Evolutionary conservation across 1,140 invertebrate species (phyloP), one percentile per base, ranked within the genome.

Genomic region (Hyles vespertilio): DNA sequence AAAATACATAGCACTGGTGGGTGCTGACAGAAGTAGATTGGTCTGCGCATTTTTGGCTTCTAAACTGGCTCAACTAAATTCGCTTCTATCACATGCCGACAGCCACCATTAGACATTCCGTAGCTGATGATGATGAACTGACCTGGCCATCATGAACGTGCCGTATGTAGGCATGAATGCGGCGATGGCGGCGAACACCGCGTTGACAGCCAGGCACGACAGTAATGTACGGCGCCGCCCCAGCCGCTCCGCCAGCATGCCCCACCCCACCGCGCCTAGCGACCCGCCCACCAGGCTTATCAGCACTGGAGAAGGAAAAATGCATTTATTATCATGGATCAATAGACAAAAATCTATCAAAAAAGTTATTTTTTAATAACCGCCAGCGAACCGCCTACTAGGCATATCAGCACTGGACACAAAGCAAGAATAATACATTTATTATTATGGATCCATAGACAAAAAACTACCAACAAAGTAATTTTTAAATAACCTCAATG

Each of bases 101-200:
- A 22, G 22, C 22, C 22, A 22, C 22, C 22, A 22, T 22, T 22
- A 22, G 22, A 22, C 22, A 22, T 22, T 22, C 22, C 22, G 22
- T 22, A 22, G 22, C 22, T 22, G 22, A 8, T 45, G n/a, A 45
- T 45, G n/a, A 47, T 3, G 32, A 3, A 72, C 86, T 90, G 84
- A 95, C 95, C 95, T 91, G 49, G 94, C 92, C 46, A 94, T 92
- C 90, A 96, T 93, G 67, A 96, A 95, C 1, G 94, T 93, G 59
- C 94, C 94, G 69, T 95, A 96, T 0, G 93, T 94, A 43, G 95
- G 95, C 91, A 95, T 94, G 62, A 95, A 92, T 7, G 94, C 94
- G 0, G 94, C 94, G 2, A 93, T 92, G 3, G 94, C 87, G 32
- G 92, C 94, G 74, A 95, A 95, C 0, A 95, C 83, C 3, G 92